Evolutionary conservation across 2,113 vertebrate genomes (phyloP).

Genomic region (Mus musculus): GRCm39 chr16:73877501-73878000

Average conservation of each 20-base stretch:
- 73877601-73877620: background rate
- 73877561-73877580: background rate
- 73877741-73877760: background rate
- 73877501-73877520: background rate
- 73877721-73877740: background rate
- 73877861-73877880: background rate
- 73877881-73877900: background rate
- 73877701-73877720: background rate
- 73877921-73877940: background rate
- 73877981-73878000: background rate
- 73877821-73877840: background rate
- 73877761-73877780: background rate
- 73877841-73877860: background rate
- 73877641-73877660: fast-evolving
- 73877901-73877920: background rate
- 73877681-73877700: too few species aligned
- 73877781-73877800: background rate
- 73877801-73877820: background rate
- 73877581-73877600: background rate
- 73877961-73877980: background rate
- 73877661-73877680: background rate
- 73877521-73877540: background rate
- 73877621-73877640: background rate
- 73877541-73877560: background rate
- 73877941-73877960: background rate